These are phyloP conservation scores for Perccottus glenii DNA, from an alignment of 2,113 vertebrate species.

Conservation along the genomic window DNA sequence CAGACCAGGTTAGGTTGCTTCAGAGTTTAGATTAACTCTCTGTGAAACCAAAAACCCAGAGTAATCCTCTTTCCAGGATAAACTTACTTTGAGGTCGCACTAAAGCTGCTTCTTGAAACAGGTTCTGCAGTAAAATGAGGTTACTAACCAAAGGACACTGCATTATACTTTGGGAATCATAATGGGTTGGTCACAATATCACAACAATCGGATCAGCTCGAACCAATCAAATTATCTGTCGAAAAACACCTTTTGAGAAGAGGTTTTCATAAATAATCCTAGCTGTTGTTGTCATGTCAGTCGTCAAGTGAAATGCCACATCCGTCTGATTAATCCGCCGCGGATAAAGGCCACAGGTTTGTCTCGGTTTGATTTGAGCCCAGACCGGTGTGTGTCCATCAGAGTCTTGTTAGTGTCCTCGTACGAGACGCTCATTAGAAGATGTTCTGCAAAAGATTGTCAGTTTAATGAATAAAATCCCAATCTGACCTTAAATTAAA, in stretches of 20 bases:
- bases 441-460: slow-evolving; percentile 31
- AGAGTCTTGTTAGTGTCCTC: slow-evolving; percentile 51
- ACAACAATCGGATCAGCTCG: not conserved
- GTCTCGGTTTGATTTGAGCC: slow-evolving; percentile 2
- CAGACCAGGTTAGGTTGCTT: no score
- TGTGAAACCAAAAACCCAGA: no score
- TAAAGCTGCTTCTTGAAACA: no score
- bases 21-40: no score
- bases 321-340: slow-evolving; percentile 19
- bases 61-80: no score
- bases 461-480: slow-evolving; percentile 53
- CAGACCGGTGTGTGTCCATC: slow-evolving; percentile 41
- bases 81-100: no score
- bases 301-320: slow-evolving; percentile 30
- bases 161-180: no score
- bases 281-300: slow-evolving; percentile 15
- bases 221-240: not conserved
- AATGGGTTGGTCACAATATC: no score
- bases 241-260: not conserved
- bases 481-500: slow-evolving; percentile 50
- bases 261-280: slow-evolving; percentile 7
- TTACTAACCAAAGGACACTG: no score
- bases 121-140: no score
- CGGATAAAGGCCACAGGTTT: not conserved
- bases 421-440: slow-evolving; percentile 45